These are phyloP conservation scores for Goniozus legneri DNA, from an alignment of 1,140 invertebrate species.

Conservation along the genomic window DNA sequence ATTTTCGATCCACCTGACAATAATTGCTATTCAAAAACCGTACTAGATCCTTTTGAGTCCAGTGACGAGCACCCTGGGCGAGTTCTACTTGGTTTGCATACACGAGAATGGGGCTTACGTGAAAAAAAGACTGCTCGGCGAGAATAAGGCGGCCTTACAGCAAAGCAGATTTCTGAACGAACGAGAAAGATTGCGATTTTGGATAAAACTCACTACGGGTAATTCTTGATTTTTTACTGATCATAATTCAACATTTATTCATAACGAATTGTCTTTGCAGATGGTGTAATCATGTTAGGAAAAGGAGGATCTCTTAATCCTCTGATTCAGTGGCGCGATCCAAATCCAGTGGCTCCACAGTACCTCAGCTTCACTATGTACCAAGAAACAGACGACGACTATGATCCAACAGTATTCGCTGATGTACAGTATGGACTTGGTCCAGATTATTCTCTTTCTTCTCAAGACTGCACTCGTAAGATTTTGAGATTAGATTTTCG, in stretches of 20 bases:
- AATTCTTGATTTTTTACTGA: neutral
- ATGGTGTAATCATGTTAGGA: slow-evolving; percentile 9
- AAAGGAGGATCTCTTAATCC: slow-evolving; percentile 1
- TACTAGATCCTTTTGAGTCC: slow-evolving; percentile 11
- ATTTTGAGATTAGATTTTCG: no score
- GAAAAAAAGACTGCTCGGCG: slow-evolving; percentile 4
- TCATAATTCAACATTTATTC: no score
- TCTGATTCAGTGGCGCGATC: slow-evolving; percentile 14
- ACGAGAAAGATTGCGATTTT: slow-evolving; percentile 5
- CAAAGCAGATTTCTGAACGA: slow-evolving; percentile 6
- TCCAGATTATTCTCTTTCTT: slow-evolving; percentile 10
- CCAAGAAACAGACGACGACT: slow-evolving; percentile 6
- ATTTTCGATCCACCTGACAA: no score
- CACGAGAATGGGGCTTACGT: slow-evolving; percentile 8
- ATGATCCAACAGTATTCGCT: slow-evolving; percentile 4
- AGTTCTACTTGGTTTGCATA: slow-evolving; percentile 10
- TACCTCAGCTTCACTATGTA: slow-evolving; percentile 10
- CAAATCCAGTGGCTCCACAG: slow-evolving; percentile 9
- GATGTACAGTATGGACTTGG: slow-evolving; percentile 15
- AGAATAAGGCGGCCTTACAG: slow-evolving; percentile 9
- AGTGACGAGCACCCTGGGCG: slow-evolving; percentile 5
- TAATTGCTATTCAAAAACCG: no score
- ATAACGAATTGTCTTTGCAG: slow-evolving; percentile 7
- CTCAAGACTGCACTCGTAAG: slow-evolving; percentile 13
- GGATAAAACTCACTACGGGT: slow-evolving; percentile 14